These are phyloP conservation scores for Amiota communis DNA, from an alignment of 2,888 invertebrate genomes.

Conservation along the genomic window DNA sequence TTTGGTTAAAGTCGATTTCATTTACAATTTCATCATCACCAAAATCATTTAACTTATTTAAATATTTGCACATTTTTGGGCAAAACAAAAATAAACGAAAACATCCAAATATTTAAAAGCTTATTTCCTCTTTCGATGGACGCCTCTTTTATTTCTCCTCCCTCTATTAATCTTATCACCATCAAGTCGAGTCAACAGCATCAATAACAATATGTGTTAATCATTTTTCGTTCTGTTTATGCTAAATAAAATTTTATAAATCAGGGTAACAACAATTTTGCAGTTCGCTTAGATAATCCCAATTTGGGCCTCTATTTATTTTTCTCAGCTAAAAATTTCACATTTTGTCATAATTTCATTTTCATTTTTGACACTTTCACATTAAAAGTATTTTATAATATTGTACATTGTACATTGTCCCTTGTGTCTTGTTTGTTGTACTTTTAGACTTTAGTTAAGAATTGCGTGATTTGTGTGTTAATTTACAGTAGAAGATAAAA, in stretches of 20 bases:
- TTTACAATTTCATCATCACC: background rate
- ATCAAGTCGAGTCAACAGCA: conserved; percentile 8
- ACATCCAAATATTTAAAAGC: background rate
- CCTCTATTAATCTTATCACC: no score
- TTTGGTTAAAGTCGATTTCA: no score
- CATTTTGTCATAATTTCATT: conserved; percentile 36
- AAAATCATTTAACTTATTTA: conserved; percentile 29
- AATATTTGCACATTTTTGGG: conserved; percentile 48
- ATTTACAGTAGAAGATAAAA: no score
- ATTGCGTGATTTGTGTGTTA: no score
- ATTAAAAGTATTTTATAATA: background rate
- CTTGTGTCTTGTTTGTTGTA: no score
- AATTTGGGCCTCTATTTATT: background rate
- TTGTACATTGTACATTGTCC: no score
- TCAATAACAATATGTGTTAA: conserved; percentile 37
- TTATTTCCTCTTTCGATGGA: no score
- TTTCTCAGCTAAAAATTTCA: conserved; percentile 32
- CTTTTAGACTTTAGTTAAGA: no score
- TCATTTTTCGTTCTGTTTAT: conserved; percentile 32
- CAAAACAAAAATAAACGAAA: background rate
- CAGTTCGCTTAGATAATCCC: conserved; percentile 31
- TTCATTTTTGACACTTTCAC: conserved; percentile 28
- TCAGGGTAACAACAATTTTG: background rate
- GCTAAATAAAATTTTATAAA: conserved; percentile 22
- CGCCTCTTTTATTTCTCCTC: no score